Base-by-base conservation (phyloP, 2,797 vertebrate genomes). In the Gallinago solitaria region DNA sequence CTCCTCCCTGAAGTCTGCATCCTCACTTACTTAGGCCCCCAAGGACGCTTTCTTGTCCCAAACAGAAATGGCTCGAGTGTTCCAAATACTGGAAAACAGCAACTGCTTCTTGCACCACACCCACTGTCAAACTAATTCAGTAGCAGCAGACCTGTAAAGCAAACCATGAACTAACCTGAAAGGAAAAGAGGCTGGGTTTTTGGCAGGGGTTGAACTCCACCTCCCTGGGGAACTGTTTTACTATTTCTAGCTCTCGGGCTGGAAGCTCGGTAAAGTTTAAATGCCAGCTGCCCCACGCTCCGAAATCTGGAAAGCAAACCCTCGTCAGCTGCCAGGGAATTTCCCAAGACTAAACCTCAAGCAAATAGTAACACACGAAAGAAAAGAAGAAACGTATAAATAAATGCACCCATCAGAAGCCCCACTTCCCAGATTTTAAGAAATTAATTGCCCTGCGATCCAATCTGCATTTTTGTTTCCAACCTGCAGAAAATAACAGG, bases 311-410 rank as follows among this genome's bases (percentile, higher is more conserved):
- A 95, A 73, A 2, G 12, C 14, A 86, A 91, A 89, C 57, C 24
- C 41, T 43, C 0, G 0, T 28, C 45, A 43, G 73, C 71, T 17
- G 92, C 88, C 88, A 93, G 88, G 85, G 94, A 86, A 81, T 56
- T 94, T 95, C 91, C 93, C 67, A 65, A 78, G 48, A 16, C 85
- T 73, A 83, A 88, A 73, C 53, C 77, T 57, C 47, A 63, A 64
- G 28, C 37, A 77, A 94, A 57, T 14, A 80, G 41, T 4, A 91
- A 56, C 33, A 60, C 16, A 61, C 0, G 2, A 54, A 85, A 91
- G 43, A 41, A 79, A 83, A 53, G 2, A 85, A 85, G 53, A 56
- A 78, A 53, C 9, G 4, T 18, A 20, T 5, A 65, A 73, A 56
- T 9, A 53, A 50, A 56, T 3, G 23, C 45, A 39, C 32, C 25